phyloP scores from a whole-genome alignment of 1,140 invertebrate genomes.

The Cydia pomonella region DNA sequence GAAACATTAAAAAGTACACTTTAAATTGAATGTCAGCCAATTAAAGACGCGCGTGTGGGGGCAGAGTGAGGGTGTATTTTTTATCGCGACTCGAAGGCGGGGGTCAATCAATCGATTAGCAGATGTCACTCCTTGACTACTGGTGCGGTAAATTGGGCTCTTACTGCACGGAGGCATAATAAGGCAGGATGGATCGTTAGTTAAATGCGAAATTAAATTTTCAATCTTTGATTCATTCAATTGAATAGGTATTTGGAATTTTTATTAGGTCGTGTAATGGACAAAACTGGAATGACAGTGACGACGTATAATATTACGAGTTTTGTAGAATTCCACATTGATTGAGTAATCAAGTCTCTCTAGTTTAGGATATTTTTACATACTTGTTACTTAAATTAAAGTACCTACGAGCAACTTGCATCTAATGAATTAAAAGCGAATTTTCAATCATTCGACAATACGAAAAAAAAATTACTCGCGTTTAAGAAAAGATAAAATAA shows the following conservation, averaged over 20 bases:
- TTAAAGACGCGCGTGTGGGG: conserved; percentile 48
- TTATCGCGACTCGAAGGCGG: conserved; percentile 61
- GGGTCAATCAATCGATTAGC: conserved; percentile 78
- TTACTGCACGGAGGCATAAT: conserved; percentile 58
- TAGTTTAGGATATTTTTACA: too few species aligned
- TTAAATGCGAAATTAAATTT: conserved; percentile 21
- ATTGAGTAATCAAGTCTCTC: too few species aligned
- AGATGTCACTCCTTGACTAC: conserved; percentile 74
- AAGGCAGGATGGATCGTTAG: conserved; percentile 40
- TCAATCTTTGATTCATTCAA: neutral
- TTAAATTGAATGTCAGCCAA: conserved; percentile 40
- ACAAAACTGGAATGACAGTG: too few species aligned
- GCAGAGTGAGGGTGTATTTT: conserved; percentile 57
- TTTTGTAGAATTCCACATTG: too few species aligned
- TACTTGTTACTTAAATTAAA: too few species aligned
- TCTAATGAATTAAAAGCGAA: too few species aligned
- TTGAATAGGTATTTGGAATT: neutral
- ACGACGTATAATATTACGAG: too few species aligned
- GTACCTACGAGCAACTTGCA: too few species aligned
- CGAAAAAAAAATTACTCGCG: too few species aligned
- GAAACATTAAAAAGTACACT: conserved; percentile 12
- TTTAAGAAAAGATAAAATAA: too few species aligned
- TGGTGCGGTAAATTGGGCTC: conserved; percentile 73
- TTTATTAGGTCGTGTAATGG: neutral
- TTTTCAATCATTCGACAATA: too few species aligned